Evolutionary conservation across 2,888 invertebrate genomes (phyloP), one percentile per base, ranked within the genome.

Genomic region (Epirrhoe alternata): DNA sequence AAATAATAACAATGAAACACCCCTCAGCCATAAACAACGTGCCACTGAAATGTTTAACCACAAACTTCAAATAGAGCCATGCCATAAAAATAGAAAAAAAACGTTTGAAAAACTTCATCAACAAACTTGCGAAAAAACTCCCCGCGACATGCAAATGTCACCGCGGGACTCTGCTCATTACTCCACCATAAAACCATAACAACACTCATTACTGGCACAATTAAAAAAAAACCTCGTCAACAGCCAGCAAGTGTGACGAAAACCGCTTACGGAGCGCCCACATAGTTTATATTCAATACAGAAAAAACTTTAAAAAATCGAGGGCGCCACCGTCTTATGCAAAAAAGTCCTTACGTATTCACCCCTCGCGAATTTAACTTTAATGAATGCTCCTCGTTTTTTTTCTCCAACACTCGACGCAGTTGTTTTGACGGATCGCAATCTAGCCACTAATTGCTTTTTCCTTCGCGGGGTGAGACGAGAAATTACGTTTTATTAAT

Each of bases 401-500:
- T 35, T 89, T 87, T 81, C 72, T 71, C 63, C 70, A 74, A 83
- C 84, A 86, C 85, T 88, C 87, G 82, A 84, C 90, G 86, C 91
- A 91, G 91, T 93, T 92, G 93, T 93, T 93, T 93, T 93, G 92
- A 92, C 92, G 92, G 92, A 87, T 87, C 85, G 92, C 93, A 92
- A 92, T 93, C 92, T 92, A 92, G 92, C 92, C 92, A 91, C 93
- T 93, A 93, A 93, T 93, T 93, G 92, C 93, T 92, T 93, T 92
- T 92, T 89, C 91, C 90, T 90, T 87, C 82, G 86, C 86, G 87
- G 92, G 92, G 91, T 89, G 89, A 83, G 86, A 88, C 83, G 90
- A 86, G 79, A 90, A 92, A 92, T 93, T 92, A 90, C 90, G 86
- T 92, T 92, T 91, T 92, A 93, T 93, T 93, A 93, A 93, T 93